Base-by-base conservation (phyloP, 2,888 invertebrate species). In the Kuschelorhynchus macadamiae region DNA sequence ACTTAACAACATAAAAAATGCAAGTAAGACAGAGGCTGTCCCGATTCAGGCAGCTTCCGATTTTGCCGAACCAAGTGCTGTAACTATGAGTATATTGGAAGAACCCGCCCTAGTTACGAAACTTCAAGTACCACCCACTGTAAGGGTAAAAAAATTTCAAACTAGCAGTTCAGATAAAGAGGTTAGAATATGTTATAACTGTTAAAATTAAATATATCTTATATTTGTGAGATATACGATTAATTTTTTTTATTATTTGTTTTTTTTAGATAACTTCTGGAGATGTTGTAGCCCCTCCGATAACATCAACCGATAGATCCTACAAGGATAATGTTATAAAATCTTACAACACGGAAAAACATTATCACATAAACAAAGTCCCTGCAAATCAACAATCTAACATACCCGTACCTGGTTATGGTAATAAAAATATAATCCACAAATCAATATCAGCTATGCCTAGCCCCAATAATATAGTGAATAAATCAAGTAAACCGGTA, bases 1-100 rank as follows among this genome's bases (percentile, higher is more conserved):
- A 39, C 79, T 87, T 53, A 81, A 85, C 55, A 87, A 86, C 72
- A 85, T 87, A 30, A 82, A 80, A 67, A 81, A 81, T 71, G 75
- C 79, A 0, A 67, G 67, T 20, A 71, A 77, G 21, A n/a, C 42
- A 32, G 32, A 30, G 20, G 12, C 20, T 12, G 52, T 55, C 1
- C 49, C 62, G 8, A 14, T 64, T 64, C 64, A 74, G 14, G 49
- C 57, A 17, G 12, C 20, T 8, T 64, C 61, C 4, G 49, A 61
- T 53, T 68, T 49, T 36, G 70, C 74, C 11, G 72, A 74, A 46
- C 71, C 73, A 8, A 57, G 55, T 41, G 44, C 67, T 12, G 68
- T 70, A 1, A 74, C 42, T 12, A 42, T 71, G 3, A 65, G 56
- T 32, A 33, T 65, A n/a, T 14, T 62, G 16, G 59, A 62, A 21